phyloP scores from a whole-genome alignment of 2,113 vertebrate genomes.

The Notechis scutatus region DNA sequence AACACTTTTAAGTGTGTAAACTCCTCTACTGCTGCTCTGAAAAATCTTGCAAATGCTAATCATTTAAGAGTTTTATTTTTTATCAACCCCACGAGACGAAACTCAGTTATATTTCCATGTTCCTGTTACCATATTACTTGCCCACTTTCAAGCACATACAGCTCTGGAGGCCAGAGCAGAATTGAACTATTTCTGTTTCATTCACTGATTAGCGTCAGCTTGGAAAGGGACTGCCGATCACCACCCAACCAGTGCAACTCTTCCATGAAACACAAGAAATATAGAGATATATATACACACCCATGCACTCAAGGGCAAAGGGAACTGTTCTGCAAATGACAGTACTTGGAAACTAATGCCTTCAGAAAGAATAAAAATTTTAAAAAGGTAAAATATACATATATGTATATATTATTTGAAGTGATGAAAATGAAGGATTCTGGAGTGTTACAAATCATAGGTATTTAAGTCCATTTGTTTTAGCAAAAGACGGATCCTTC shows the following conservation, averaged over 20 bases:
- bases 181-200: not conserved
- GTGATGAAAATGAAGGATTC: conserved; percentile 53
- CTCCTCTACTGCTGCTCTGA: not conserved
- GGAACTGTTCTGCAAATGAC: not conserved
- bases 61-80: conserved; percentile 16
- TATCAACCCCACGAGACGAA: not conserved
- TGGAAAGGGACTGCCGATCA: not conserved
- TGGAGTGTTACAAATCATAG: conserved; percentile 40
- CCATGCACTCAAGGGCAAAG: not conserved
- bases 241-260: not conserved
- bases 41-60: conserved; percentile 5
- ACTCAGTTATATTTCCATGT: not conserved
- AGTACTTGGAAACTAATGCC: conserved; percentile 20
- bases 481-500: conserved; percentile 19
- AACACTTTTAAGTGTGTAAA: conserved; percentile 1
- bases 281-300: not conserved
- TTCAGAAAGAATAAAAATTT: conserved; percentile 22
- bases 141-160: accelerated
- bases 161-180: not conserved
- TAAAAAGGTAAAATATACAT: conserved; percentile 45
- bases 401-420: conserved; percentile 40
- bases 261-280: conserved; percentile 1
- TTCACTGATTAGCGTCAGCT: not conserved
- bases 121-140: not conserved
- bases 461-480: conserved; percentile 37